Evolutionary conservation across 2,797 vertebrate species (phyloP), one percentile per base, ranked within the genome.

Genomic region (Oceanodroma leucorhoa): DNA sequence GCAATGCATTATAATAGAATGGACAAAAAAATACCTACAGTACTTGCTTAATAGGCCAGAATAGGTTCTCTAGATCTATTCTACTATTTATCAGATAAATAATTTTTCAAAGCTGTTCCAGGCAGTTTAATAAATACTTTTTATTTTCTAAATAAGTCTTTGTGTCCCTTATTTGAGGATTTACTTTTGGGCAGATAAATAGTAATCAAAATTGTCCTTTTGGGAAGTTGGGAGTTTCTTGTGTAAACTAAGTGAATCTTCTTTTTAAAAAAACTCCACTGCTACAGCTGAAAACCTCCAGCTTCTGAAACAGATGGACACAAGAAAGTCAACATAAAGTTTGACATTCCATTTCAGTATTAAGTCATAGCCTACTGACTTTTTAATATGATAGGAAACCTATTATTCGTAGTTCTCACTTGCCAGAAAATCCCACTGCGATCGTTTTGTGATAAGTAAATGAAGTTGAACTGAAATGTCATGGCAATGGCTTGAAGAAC

Each of bases 21-120:
- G 20, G 26, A n/a, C 27, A 75, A 78, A 78, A 54, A 90, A 87
- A 83, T 89, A 82, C 89, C 81, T 94, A 89, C 54, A 92, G 62
- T 62, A 62, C 70, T 79, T 87, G 32, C 41, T 48, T 91, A 85
- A 62, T 43, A 93, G 55, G 24, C 13, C 61, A 93, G 87, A 95
- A 92, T 71, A 86, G 7, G 51, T 84, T 83, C 23, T n/a, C 94
- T 43, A 77, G 21, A n/a, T 22, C 34, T 71, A 51, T 82, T 83
- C 51, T 71, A 66, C 58, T 88, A 45, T 86, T 90, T 90, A 81
- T 66, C 54, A 91, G 82, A 45, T 75, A 58, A 94, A 91, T 89
- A 77, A 43, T 82, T 83, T 87, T 85, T 90, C 67, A 76, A 94
- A 95, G 65, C 10, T 8, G 4, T 48, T 41, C 13, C 61, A 43